Conservation (phyloP, 92 coral and sea anemone species). For the Montipora capitata region DNA sequence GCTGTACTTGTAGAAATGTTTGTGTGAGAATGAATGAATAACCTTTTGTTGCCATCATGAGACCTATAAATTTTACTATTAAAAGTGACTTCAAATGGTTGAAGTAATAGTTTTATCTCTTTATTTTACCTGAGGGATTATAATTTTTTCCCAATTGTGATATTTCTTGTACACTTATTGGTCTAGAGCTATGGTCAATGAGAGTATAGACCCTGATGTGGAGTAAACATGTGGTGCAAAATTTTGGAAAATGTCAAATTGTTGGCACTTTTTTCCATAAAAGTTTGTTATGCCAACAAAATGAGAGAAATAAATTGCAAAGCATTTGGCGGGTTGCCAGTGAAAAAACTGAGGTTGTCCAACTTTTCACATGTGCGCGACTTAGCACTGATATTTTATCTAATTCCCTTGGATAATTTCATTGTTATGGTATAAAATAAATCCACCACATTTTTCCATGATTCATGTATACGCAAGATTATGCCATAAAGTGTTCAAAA, state of each 20-base stretch:
- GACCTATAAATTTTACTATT: neutral
- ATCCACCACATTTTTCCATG: neutral
- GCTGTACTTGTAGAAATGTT: neutral
- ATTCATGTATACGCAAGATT: neutral
- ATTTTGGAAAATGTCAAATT: neutral
- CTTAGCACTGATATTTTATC: neutral
- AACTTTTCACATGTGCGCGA: too few species aligned
- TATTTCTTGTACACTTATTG: neutral
- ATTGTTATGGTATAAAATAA: neutral
- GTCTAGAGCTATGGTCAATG: neutral
- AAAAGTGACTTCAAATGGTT: neutral
- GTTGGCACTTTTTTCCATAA: too few species aligned
- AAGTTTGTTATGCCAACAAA: too few species aligned
- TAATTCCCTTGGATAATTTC: neutral
- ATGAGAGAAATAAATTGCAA: neutral
- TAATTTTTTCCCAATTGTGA: neutral
- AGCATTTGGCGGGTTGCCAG: neutral
- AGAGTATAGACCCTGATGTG: neutral
- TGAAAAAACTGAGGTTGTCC: neutral
- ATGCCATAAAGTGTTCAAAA: neutral
- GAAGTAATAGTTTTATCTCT: neutral
- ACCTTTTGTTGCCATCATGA: neutral
- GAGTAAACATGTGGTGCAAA: neutral
- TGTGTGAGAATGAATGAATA: neutral
- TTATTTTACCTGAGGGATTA: neutral